A percentile compares a stretch with the other conserved stretches of the same genome.
phyloP scores from a whole-genome alignment of 2,113 vertebrate species.

The Mastomys natalensis region DNA sequence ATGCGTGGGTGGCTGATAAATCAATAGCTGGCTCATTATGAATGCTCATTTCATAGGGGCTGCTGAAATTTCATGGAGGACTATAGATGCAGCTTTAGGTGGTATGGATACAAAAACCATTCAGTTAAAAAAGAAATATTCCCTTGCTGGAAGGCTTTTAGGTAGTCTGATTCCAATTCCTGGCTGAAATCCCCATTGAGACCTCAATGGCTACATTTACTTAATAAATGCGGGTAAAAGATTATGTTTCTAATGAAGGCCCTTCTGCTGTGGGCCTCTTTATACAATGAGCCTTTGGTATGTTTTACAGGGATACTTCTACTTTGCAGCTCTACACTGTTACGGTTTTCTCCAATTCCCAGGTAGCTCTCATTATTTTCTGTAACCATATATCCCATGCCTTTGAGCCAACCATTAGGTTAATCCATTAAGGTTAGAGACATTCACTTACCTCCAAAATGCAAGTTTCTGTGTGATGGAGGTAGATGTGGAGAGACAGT shows the following conservation, averaged over 20 bases:
- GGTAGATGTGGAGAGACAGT: not conserved
- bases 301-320: not conserved
- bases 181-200: slow-evolving; percentile 17
- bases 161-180: not conserved
- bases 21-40: not conserved
- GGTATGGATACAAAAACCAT: not conserved
- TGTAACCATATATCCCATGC: not conserved
- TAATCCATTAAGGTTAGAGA: not conserved
- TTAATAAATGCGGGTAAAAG: not conserved
- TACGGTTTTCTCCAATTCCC: not conserved
- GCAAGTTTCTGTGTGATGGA: not conserved
- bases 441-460: slow-evolving; percentile 25
- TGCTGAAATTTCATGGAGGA: not conserved
- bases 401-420: not conserved
- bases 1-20: not conserved
- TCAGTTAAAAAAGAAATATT: slow-evolving; percentile 35
- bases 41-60: not conserved
- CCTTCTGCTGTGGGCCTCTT: not conserved
- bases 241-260: not conserved
- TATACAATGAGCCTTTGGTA: slow-evolving; percentile 38
- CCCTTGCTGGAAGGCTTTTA: slow-evolving; percentile 13
- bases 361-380: slow-evolving; percentile 24
- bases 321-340: slow-evolving; percentile 11
- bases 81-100: not conserved
- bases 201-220: slow-evolving; percentile 41